These are phyloP conservation scores for Bombus polaris DNA, from an alignment of 1,140 invertebrate species.

Conservation along the genomic window DNA sequence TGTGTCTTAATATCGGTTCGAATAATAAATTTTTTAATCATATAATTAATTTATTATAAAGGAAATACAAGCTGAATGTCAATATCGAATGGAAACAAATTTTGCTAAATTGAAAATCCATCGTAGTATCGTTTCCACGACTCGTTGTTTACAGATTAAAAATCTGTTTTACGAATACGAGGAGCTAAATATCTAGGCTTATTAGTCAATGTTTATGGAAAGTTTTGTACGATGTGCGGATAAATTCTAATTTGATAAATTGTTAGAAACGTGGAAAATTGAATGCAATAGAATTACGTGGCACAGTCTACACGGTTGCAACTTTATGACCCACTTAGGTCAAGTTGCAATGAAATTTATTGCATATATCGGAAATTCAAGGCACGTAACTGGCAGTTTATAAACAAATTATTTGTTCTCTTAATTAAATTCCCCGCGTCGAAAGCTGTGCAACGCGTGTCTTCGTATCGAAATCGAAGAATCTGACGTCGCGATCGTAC, in stretches of 20 bases:
- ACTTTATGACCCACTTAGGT: too few relatives aligned
- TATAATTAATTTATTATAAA: too few relatives aligned
- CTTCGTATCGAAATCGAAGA: not conserved
- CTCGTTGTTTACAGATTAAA: too few relatives aligned
- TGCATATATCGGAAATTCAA: not conserved
- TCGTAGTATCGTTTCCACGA: too few relatives aligned
- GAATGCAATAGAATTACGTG: not conserved
- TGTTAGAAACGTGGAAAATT: not conserved
- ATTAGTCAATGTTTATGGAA: not conserved
- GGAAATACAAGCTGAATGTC: too few relatives aligned
- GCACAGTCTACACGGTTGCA: not conserved
- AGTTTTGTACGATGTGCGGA: rapidly evolving
- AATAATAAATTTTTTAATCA: too few relatives aligned
- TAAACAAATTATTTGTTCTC: not conserved
- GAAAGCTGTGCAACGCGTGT: rapidly evolving
- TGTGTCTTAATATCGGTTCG: too few relatives aligned
- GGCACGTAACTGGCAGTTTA: not conserved
- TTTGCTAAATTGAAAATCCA: too few relatives aligned
- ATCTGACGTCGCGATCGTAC: not conserved
- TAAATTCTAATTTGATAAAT: not conserved
- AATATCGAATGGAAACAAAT: too few relatives aligned
- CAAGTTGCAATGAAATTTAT: not conserved
- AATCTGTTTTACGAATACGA: too few relatives aligned
- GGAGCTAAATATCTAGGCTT: too few relatives aligned
- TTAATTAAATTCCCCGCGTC: not conserved